Conservation (phyloP, 2,888 invertebrate genomes). For the Tetanocera ferruginea region DNA sequence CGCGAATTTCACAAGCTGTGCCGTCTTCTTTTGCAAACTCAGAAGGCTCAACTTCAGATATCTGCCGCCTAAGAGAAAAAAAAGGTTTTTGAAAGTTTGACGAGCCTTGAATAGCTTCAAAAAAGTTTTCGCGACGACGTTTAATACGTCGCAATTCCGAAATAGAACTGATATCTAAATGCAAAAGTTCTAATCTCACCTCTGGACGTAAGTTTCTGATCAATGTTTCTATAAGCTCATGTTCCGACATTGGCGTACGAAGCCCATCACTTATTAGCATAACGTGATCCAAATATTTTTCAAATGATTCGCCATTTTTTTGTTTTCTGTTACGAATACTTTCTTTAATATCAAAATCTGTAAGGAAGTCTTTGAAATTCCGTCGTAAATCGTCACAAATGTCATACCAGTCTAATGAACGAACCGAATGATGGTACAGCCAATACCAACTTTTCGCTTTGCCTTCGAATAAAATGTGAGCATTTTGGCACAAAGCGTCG, state of each 20-base stretch:
- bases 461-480: conserved; percentile 29
- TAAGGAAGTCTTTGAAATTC: conserved; percentile 26
- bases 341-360: conserved; percentile 26
- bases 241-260: conserved; percentile 18
- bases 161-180: conserved; percentile 22
- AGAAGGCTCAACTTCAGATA: conserved; percentile 5
- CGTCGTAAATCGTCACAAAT: conserved; percentile 26
- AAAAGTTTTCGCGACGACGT: background rate
- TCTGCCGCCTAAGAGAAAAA: background rate
- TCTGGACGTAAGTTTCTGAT: conserved; percentile 36
- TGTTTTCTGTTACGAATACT: conserved; percentile 29
- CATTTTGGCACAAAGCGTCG: conserved; percentile 26
- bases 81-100: background rate
- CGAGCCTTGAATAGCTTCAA: background rate
- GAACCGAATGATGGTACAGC: conserved; percentile 34
- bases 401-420: conserved; percentile 26
- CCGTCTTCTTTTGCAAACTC: background rate
- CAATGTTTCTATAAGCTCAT: conserved; percentile 25
- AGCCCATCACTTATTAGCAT: conserved; percentile 26
- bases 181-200: conserved; percentile 27
- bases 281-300: conserved; percentile 31
- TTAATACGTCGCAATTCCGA: conserved; percentile 22
- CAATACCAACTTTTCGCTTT: conserved; percentile 41
- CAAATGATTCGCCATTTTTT: conserved; percentile 20
- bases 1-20: background rate